Evolutionary conservation across 2,113 vertebrate genomes (phyloP), one percentile per base, ranked within the genome.

Genomic region (Pleuronectes platessa): DNA sequence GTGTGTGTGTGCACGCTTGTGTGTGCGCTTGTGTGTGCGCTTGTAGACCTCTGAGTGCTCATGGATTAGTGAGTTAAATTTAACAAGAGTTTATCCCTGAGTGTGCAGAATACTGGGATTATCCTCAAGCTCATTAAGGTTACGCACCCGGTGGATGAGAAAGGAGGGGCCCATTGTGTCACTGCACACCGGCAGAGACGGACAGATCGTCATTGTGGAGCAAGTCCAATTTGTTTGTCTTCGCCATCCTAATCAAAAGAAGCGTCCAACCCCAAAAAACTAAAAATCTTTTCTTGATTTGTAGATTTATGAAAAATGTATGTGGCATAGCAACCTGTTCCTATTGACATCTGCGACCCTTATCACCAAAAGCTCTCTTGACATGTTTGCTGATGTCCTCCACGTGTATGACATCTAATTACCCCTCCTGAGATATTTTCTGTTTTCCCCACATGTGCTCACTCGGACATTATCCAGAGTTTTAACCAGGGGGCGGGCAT

Each of bases 41-140:
- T 61, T 26, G 14, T n/a, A 15, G 49, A 35, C 21, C 23, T 54
- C 60, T 75, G 79, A 71, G 87, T 81, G 74, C 68, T 88, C 58
- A 61, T 58, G 90, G 94, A 95, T 95, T 94, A 95, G 79, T 55
- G 55, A 92, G 90, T 93, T 94, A 93, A 93, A 94, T 93, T 94
- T 94, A 94, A 92, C 92, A 61, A 54, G 86, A 78, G 88, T 93
- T 93, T 92, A 93, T 93, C 89, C 90, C 91, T 86, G 87, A 92
- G 90, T 94, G 86, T 94, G 91, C 93, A 94, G 88, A 94, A 93
- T 79, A 82, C 58, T 56, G 45, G 83, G 93, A 94, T 95, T 92
- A 95, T 93, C 90, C 74, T 17, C 47, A 47, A 81, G 76, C 83
- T 90, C 83, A 81, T 64, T 71, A 79, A 89, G 85, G 87, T 85